Evolutionary conservation across 2,888 invertebrate genomes (phyloP), one percentile per base, ranked within the genome.

Genomic region (Cataglyphis cursor): DNA sequence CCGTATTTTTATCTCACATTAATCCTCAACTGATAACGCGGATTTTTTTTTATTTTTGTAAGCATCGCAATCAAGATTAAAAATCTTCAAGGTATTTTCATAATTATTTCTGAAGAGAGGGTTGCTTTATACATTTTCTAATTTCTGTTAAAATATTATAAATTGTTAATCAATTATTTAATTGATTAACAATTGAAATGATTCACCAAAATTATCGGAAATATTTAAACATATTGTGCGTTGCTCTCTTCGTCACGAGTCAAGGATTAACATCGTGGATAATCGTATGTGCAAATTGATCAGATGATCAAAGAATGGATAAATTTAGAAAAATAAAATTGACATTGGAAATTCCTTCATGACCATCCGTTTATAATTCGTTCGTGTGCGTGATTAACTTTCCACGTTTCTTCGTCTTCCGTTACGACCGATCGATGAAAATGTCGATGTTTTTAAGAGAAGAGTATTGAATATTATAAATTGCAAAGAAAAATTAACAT

Each of bases 301-400:
- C 57, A 28, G 38, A 31, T 21, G 76, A 78, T 66, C 57, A 57
- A n/a, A 51, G 12, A 12, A 59, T 1, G 3, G 41, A 57, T n/a
- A 0, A 41, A 10, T 48, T 66, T 1, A 12, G 31, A 18, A 68
- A 38, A 76, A 31, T n/a, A 24, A 48, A 28, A 54, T 41, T 76
- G 15, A 21, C 21, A 12, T 70, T 70, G 10, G 24, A 57, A 68
- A 59, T 44, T 59, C 18, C 18, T 28, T 59, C 70, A 10, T 68
- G 31, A 6, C 44, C 70, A 44, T 59, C 31, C 44, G 21, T 44
- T 54, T 76, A 57, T 31, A 3, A 65, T 41, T 66, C 76, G 38
- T 76, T 76, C 76, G 76, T 76, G 76, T 76, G 76, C 76, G 76
- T 66, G 76, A 66, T 76, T 76, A 66, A 76, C 76, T 76, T 76